phyloP scores from a whole-genome alignment of 2,888 invertebrate genomes.

The Drosophila nr. medialis region DNA sequence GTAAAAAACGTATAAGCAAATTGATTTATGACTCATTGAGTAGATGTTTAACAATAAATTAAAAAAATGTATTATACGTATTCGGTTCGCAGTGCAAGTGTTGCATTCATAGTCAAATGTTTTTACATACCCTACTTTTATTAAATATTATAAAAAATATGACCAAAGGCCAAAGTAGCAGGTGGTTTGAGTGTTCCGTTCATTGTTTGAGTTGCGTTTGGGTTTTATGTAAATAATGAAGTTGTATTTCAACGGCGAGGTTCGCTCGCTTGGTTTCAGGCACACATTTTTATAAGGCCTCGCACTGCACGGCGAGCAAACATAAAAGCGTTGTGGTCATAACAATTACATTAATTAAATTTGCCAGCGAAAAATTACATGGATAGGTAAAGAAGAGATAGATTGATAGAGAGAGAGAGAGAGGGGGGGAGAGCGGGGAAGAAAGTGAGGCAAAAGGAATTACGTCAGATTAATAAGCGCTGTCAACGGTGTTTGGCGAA shows the following conservation, averaged over 20 bases:
- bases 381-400: neutral
- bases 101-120: neutral
- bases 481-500: slow-evolving; percentile 68
- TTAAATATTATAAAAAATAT: slow-evolving; percentile 24
- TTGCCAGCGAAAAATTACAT: slow-evolving; percentile 29
- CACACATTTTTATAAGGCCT: slow-evolving; percentile 52
- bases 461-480: slow-evolving; percentile 71
- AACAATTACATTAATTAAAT: slow-evolving; percentile 78
- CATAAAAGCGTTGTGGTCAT: slow-evolving; percentile 51
- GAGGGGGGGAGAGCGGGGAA: neutral
- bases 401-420: no score
- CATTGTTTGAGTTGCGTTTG: slow-evolving; percentile 49
- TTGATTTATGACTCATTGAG: neutral
- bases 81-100: neutral
- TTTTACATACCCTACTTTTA: neutral
- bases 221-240: slow-evolving; percentile 61
- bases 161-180: slow-evolving; percentile 29
- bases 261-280: slow-evolving; percentile 7
- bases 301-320: slow-evolving; percentile 19
- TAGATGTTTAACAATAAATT: neutral
- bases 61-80: neutral
- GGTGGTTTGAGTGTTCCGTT: slow-evolving; percentile 24
- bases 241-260: slow-evolving; percentile 51
- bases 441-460: slow-evolving; percentile 33
- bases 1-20: neutral